These are phyloP conservation scores for Drosophila nasuta DNA, from an alignment of 1,140 invertebrate genomes.

Conservation along the genomic window DNA sequence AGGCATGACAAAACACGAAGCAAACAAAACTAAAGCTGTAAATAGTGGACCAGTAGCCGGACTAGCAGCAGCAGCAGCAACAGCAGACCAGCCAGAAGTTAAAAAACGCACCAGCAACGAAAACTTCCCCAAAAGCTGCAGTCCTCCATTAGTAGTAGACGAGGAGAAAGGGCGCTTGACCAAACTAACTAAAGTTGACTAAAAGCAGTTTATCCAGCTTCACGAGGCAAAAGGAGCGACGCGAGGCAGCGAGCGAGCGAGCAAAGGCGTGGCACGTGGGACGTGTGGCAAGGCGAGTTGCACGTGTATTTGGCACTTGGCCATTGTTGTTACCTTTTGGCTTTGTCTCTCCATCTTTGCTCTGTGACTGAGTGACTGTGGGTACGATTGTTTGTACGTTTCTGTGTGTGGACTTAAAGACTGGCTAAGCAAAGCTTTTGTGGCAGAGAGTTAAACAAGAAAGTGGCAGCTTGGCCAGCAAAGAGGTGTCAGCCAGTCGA, in stretches of 20 bases:
- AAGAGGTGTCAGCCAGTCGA: constrained; percentile 57
- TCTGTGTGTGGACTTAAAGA: constrained; percentile 62
- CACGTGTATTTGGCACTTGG: constrained; percentile 79
- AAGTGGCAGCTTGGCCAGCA: constrained; percentile 36
- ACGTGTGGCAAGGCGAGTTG: constrained; percentile 54
- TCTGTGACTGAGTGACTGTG: constrained; percentile 43
- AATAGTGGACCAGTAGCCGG: constrained; percentile 71
- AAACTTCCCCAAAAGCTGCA: constrained; percentile 51
- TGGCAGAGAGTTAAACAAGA: constrained; percentile 54
- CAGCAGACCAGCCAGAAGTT: constrained; percentile 15
- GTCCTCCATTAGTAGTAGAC: constrained; percentile 60
- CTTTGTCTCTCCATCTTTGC: constrained; percentile 69
- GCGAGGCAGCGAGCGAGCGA: neutral
- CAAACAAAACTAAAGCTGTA: constrained; percentile 82
- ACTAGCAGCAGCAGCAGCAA: constrained; percentile 19
- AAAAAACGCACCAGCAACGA: constrained; percentile 43
- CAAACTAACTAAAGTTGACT: constrained; percentile 82
- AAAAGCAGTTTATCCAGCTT: constrained; percentile 75
- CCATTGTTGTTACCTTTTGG: constrained; percentile 66
- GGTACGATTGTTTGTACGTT: constrained; percentile 20
- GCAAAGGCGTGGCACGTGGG: constrained; percentile 26
- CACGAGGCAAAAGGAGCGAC: neutral
- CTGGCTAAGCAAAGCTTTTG: constrained; percentile 78
- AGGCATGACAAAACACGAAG: constrained; percentile 78
- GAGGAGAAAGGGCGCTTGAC: constrained; percentile 39